A percentile compares a stretch with the other conserved stretches of the same genome.
These are phyloP conservation scores for Mionectes macconnelli DNA, from an alignment of 2,113 vertebrate genomes.

Conservation along the genomic window DNA sequence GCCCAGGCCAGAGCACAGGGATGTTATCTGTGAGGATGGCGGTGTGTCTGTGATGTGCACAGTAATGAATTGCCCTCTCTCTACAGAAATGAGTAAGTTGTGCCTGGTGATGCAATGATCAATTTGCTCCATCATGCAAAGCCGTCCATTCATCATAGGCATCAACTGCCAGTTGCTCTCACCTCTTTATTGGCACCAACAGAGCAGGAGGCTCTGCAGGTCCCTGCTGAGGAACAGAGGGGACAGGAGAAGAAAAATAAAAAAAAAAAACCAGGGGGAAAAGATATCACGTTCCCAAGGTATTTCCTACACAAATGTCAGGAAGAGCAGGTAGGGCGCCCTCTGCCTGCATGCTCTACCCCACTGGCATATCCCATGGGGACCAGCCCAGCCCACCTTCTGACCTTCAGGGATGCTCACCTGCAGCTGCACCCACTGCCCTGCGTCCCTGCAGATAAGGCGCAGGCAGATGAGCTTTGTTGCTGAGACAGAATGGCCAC, in stretches of 20 bases:
- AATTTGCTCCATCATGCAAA: slow-evolving; percentile 69
- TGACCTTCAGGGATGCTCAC: neutral
- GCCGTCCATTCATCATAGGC: slow-evolving; percentile 75
- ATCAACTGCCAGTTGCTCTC: slow-evolving; percentile 59
- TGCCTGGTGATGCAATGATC: slow-evolving; percentile 73
- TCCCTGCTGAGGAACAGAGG: neutral
- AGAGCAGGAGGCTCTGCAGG: slow-evolving; percentile 57
- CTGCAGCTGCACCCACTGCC: neutral
- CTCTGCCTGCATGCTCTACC: neutral
- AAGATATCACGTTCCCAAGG: neutral
- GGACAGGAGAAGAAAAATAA: neutral
- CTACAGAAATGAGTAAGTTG: slow-evolving; percentile 69
- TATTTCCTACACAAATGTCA: neutral
- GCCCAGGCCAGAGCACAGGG: neutral
- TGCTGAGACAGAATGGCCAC: neutral
- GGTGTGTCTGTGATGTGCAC: neutral
- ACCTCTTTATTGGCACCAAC: slow-evolving; percentile 32
- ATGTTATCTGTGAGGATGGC: slow-evolving; percentile 42
- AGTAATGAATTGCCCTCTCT: slow-evolving; percentile 62
- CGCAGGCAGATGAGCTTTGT: neutral
- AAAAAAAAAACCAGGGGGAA: neutral
- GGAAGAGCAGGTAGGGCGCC: neutral
- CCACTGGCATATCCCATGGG: rapidly evolving
- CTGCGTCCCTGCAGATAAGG: neutral
- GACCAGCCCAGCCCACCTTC: neutral